Evolutionary conservation across 2,888 invertebrate genomes (phyloP), one percentile per base, ranked within the genome.

Genomic region (Cryptophagus acutangulus): DNA sequence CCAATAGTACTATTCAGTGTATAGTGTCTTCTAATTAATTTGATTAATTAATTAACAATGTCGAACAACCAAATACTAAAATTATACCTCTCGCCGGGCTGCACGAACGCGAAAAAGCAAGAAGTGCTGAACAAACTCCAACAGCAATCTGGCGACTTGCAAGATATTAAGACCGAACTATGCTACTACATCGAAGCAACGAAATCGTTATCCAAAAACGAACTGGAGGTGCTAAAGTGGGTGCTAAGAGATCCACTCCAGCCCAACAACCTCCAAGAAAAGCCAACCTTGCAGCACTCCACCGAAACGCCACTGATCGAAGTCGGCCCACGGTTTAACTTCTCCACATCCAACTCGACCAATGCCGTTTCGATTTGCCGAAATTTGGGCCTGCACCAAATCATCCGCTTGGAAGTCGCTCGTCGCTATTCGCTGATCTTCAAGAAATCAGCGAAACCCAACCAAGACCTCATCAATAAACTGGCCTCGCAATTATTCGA

Each of bases 301-400:
- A 58, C 62, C 24, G 66, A 70, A 45, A 64, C 71, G 17, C 48
- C 74, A 8, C 50, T 91, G 3, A 76, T 94, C 56, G 94, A 94
- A 77, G 87, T 92, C 64, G 94, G 94, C 16, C 94, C 94, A 20
- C 82, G 93, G 54, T 83, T 93, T 55, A 92, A 93, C 70, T 95
- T 95, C 67, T 93, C 92, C 10, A 96, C 96, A 25, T 85, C 97
- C 0, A 90, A 90, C 66, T 95, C 94, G 1, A 95, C 93, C 52
- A 97, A 97, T 71, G 91, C 93, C 17, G 88, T 96, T 1, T 92
- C 94, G 37, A 95, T 96, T 54, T 94, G 92, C 64, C 81, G 82
- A 49, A 86, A 90, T 55, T 78, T 93, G 30, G 87, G 89, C 2
- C 70, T 95, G 18, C 70, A 71, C 26, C 78, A 82, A 64, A 76